Evolutionary conservation across 2,797 vertebrate species (phyloP).

Genomic region (Tapirus indicus): DNA sequence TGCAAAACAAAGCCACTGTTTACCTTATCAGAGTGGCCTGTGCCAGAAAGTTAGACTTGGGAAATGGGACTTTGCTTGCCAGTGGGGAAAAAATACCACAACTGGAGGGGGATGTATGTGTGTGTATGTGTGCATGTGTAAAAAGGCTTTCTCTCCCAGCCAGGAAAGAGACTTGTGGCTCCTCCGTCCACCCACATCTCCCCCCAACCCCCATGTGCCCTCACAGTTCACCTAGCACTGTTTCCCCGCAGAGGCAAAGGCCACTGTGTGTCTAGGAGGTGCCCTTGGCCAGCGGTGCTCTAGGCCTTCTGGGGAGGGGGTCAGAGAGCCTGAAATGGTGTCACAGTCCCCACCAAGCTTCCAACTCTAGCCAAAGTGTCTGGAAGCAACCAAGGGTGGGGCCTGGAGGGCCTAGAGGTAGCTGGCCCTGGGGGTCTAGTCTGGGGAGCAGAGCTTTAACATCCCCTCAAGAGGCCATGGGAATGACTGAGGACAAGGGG

Average conservation of each 20-base stretch:
- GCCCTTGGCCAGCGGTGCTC: neutral
- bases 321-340: neutral
- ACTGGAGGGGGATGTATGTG: too few species aligned
- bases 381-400: neutral
- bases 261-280: neutral
- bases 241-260: neutral
- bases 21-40: neutral
- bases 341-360: neutral
- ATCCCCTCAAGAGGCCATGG: neutral
- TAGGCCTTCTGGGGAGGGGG: neutral
- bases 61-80: neutral
- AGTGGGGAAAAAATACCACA: neutral
- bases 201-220: neutral
- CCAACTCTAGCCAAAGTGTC: neutral
- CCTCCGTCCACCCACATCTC: neutral
- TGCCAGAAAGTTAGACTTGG: neutral
- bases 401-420: too few species aligned
- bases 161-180: neutral
- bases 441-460: neutral
- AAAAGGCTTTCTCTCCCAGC: neutral
- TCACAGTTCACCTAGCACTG: neutral
- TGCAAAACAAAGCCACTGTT: neutral
- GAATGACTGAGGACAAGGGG: neutral
- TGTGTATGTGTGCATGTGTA: rapidly evolving
- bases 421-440: neutral